These are phyloP conservation scores for Rhinolophus ferrumequinum DNA, from an alignment of 2,113 vertebrate species.

Conservation along the genomic window DNA sequence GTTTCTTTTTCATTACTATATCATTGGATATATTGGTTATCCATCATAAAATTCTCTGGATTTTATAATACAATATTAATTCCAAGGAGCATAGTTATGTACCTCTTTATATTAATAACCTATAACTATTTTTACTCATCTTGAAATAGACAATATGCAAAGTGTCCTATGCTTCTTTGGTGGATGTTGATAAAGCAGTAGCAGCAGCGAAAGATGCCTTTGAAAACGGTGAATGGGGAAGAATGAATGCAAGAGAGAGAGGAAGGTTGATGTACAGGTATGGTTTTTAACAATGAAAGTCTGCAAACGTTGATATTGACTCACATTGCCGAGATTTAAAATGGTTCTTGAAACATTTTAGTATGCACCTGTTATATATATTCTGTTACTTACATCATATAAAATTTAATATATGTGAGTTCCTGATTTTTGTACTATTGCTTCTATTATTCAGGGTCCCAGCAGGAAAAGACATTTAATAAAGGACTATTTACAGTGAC, in stretches of 20 bases:
- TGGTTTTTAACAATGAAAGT: background rate
- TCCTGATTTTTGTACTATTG: background rate
- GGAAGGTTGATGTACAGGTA: conserved; percentile 89
- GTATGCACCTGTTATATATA: too few species aligned
- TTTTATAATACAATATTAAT: background rate
- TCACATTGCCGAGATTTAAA: background rate
- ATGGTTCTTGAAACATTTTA: background rate
- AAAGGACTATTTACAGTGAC: background rate
- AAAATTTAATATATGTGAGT: background rate
- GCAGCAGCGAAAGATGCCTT: conserved; percentile 91
- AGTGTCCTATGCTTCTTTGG: conserved; percentile 87
- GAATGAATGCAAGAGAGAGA: conserved; percentile 90
- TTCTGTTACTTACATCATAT: background rate
- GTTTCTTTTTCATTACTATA: background rate
- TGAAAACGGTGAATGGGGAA: conserved; percentile 90
- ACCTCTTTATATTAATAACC: background rate
- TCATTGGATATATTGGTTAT: background rate
- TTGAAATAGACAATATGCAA: conserved; percentile 87
- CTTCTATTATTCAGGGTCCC: background rate
- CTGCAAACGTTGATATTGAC: background rate
- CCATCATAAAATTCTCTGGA: background rate
- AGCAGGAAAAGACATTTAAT: background rate
- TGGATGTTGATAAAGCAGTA: conserved; percentile 90
- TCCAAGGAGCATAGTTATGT: background rate
- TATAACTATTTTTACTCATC: background rate